Evolutionary conservation across 2,888 invertebrate genomes (phyloP), one percentile per base, ranked within the genome.

Genomic region (Lissonota sp.): DNA sequence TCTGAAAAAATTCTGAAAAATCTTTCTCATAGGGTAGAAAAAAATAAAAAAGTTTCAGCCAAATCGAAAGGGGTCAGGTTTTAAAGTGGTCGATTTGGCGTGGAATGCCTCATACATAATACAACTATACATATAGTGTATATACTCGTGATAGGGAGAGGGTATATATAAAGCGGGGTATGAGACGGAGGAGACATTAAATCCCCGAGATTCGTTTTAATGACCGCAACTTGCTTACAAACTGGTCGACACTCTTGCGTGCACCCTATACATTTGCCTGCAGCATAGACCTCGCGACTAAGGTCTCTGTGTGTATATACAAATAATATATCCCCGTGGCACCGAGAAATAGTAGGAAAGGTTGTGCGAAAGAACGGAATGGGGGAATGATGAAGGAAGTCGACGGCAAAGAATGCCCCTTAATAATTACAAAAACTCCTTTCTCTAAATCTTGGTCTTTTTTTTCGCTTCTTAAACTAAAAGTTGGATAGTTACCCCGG

Each of bases 131-230:
- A 55, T 60, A 75, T 46, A 62, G 40, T 62, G 51, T 62, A 62
- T 39, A 51, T 75, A 26, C 60, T 16, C 57, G 42, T 57, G 75
- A 67, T 69, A 71, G 60, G 26, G 77, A 79, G 57, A 16, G 58
- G 72, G 64, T 64, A 69, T 58, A 58, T 64, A 69, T 58, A 58
- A 62, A 57, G 53, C n/a, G 64, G n/a, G 42, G n/a, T 10, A 73
- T 79, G 83, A 82, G 77, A 84, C 87, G 84, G 85, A 85, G 85
- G 84, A 87, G 89, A 88, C 89, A 88, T 91, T 91, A 91, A 91
- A 92, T 92, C 90, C 90, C 88, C 76, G 89, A 91, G 91, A 91
- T 91, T 91, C 90, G 90, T 91, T 90, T 90, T 91, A 91, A 92
- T 90, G 91, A 90, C 86, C 87, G 87, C 90, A 91, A 91, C 90